A percentile compares a stretch with the other conserved stretches of the same genome.
These are phyloP conservation scores for Hecatera dysodea DNA, from an alignment of 2,888 invertebrate genomes.

Conservation along the genomic window DNA sequence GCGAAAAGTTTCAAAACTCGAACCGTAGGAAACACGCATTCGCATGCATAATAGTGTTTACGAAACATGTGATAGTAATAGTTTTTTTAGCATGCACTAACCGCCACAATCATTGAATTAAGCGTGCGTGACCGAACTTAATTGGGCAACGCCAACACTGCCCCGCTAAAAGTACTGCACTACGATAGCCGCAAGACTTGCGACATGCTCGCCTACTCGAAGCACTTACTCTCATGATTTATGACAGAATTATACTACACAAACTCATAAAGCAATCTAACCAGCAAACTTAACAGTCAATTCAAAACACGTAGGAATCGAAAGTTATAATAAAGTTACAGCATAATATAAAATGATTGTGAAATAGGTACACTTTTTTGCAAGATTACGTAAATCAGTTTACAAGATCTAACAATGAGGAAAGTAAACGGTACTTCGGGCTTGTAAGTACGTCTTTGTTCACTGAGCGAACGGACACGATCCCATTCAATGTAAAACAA, in stretches of 20 bases:
- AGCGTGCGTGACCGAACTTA: conserved; percentile 64
- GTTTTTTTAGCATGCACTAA: conserved; percentile 56
- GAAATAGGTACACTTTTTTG: conserved; percentile 42
- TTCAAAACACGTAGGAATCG: conserved; percentile 48
- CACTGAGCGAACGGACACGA: conserved; percentile 55
- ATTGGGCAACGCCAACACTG: conserved; percentile 55
- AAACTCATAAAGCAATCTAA: conserved; percentile 30
- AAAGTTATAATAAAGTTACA: conserved; percentile 61
- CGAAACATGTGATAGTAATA: conserved; percentile 60
- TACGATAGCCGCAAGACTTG: conserved; percentile 52
- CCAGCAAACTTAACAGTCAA: conserved; percentile 32
- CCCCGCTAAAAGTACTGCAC: conserved; percentile 19
- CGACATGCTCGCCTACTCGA: conserved; percentile 47
- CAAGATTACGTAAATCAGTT: conserved; percentile 61
- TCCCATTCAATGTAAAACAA: conserved; percentile 79
- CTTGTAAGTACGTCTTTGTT: conserved; percentile 50
- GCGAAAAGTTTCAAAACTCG: conserved; percentile 47
- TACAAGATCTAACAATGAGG: conserved; percentile 65
- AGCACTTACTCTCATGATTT: conserved; percentile 43
- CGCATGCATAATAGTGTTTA: conserved; percentile 59
- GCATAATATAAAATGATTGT: conserved; percentile 41
- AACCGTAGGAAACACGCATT: conserved; percentile 44
- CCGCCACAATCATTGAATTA: conserved; percentile 57
- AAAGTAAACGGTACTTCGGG: conserved; percentile 59
- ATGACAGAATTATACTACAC: conserved; percentile 24